A percentile compares a stretch with the other conserved stretches of the same genome.
These are phyloP conservation scores for Spodoptera exigua DNA, from an alignment of 2,888 invertebrate genomes.

Conservation along the genomic window DNA sequence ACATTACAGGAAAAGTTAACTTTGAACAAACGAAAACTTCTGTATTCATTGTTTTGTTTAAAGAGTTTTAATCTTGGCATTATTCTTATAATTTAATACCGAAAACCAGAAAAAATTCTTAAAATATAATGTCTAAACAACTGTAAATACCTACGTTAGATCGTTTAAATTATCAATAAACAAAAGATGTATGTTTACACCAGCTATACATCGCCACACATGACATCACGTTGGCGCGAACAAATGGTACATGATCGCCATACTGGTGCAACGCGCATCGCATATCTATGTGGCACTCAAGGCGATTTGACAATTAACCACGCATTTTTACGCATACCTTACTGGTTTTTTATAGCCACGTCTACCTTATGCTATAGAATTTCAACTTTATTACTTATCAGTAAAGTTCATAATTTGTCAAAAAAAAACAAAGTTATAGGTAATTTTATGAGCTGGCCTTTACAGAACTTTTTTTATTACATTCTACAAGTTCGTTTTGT, in stretches of 20 bases:
- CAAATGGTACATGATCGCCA: constrained; percentile 67
- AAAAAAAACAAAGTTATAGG: too few relatives aligned
- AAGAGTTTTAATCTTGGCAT: too few relatives aligned
- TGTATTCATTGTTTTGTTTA: too few relatives aligned
- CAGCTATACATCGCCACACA: constrained; percentile 39
- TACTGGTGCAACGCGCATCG: constrained; percentile 61
- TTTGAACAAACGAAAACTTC: too few relatives aligned
- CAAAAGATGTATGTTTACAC: constrained; percentile 31
- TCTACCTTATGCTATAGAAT: too few relatives aligned
- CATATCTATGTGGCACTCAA: constrained; percentile 74
- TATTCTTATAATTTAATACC: background rate
- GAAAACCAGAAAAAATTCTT: too few relatives aligned
- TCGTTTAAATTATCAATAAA: constrained; percentile 4
- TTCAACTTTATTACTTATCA: too few relatives aligned
- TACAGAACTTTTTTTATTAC: constrained; percentile 7
- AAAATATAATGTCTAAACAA: too few relatives aligned
- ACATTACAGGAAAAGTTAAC: too few relatives aligned
- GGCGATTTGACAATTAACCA: constrained; percentile 61
- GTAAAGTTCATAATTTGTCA: too few relatives aligned
- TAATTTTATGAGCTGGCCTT: too few relatives aligned
- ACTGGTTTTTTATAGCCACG: constrained; percentile 10
- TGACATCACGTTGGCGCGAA: constrained; percentile 68
- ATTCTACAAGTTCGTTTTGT: background rate
- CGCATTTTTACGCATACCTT: constrained; percentile 50
- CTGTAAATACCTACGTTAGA: too few relatives aligned